A percentile compares a stretch with the other conserved stretches of the same genome.
Evolutionary conservation across 2,888 invertebrate genomes (phyloP).

Genomic region (Lasioglossum figueresi): DNA sequence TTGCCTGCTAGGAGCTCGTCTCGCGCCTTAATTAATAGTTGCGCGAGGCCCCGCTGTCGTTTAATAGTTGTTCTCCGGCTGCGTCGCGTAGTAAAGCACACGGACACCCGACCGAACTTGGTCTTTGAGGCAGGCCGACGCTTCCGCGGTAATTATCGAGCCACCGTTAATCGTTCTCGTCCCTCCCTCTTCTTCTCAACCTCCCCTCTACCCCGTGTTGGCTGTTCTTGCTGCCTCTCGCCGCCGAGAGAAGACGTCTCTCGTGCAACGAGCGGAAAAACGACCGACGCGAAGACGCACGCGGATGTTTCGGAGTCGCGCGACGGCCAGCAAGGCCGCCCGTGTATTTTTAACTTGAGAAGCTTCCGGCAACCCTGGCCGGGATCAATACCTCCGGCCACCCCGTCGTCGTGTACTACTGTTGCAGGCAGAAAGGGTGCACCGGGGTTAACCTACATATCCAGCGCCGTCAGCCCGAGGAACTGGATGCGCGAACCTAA

Average conservation of each 20-base stretch:
- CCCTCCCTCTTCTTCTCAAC: not conserved
- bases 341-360: conserved; percentile 80
- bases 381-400: conserved; percentile 76
- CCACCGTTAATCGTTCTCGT: conserved; percentile 16
- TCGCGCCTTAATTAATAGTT: conserved; percentile 36
- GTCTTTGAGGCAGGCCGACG: conserved; percentile 3
- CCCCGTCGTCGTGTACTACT: conserved; percentile 67
- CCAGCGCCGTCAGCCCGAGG: conserved; percentile 43
- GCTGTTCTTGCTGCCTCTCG: not conserved
- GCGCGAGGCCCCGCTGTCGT: conserved; percentile 19
- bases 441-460: conserved; percentile 72
- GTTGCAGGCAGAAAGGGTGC: conserved; percentile 63
- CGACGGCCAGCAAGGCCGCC: conserved; percentile 61
- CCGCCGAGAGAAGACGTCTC: not conserved
- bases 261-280: not conserved
- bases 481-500: conserved; percentile 56
- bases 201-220: too few relatives aligned
- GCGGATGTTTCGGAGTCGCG: conserved; percentile 65
- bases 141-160: conserved; percentile 30
- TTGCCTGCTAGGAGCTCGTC: not conserved
- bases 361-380: conserved; percentile 73
- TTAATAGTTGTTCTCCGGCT: conserved; percentile 29
- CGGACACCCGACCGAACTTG: conserved; percentile 15
- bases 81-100: conserved; percentile 24
- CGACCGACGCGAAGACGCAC: conserved; percentile 27